phyloP scores from a whole-genome alignment of 2,888 invertebrate species.

The Lumbricus terrestris region DNA sequence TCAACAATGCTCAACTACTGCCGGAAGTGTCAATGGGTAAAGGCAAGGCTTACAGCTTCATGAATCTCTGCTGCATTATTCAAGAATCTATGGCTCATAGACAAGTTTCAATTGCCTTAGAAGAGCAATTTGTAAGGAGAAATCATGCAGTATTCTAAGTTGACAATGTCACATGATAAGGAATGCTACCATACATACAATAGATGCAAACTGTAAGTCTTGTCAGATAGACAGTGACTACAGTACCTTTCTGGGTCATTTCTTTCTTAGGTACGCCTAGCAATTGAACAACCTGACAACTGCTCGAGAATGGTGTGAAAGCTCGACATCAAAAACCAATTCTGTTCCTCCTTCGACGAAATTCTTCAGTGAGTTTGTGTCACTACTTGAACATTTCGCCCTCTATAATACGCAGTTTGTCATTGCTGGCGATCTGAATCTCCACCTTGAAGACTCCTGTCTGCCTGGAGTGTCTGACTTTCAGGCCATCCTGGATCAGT shows the following conservation, averaged over 20 bases:
- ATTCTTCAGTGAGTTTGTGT: no score
- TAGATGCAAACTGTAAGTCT: no score
- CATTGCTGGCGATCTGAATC: no score
- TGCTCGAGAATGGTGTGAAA: neutral
- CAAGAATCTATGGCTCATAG: neutral
- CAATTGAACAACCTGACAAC: neutral
- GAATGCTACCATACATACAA: no score
- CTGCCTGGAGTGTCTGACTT: no score
- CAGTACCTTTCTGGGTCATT: no score
- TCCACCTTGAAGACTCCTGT: no score
- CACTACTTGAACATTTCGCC: no score
- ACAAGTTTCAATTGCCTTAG: neutral
- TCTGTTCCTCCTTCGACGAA: no score
- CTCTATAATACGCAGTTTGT: no score
- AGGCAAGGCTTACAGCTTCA: neutral
- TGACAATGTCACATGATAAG: neutral
- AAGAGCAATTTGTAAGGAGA: constrained; percentile 3
- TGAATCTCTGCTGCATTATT: neutral
- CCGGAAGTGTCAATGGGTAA: neutral
- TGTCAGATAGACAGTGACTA: no score
- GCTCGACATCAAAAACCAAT: neutral
- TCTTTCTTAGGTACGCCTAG: neutral
- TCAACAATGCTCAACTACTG: neutral
- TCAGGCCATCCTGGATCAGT: no score
- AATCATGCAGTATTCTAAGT: neutral